Conservation (phyloP, 2,888 invertebrate species). For the Epirrhoe tristata region DNA sequence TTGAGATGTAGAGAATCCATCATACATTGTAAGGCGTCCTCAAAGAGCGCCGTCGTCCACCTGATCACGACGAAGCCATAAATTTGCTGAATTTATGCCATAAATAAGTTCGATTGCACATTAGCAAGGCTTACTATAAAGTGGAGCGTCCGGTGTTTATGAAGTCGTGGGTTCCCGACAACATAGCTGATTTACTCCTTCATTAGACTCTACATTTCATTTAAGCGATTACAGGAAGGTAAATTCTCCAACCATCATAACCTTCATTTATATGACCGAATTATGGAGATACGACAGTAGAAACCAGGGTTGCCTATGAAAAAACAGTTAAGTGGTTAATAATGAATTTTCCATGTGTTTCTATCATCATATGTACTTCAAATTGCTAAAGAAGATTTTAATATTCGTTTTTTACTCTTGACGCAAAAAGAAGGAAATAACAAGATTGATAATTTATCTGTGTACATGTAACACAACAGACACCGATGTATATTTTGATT, state of each 20-base stretch:
- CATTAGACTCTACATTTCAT: background rate
- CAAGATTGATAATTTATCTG: no score
- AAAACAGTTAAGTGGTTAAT: no score
- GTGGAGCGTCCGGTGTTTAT: conserved; percentile 57
- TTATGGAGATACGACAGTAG: no score
- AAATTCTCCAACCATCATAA: background rate
- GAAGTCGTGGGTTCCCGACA: conserved; percentile 30
- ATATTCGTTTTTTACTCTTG: no score
- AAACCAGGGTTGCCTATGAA: no score
- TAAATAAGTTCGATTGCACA: conserved; percentile 59
- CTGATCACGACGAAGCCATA: conserved; percentile 49
- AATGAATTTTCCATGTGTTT: no score
- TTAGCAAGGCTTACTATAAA: conserved; percentile 55
- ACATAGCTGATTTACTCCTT: conserved; percentile 45
- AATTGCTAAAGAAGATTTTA: no score
- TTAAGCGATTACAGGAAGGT: background rate
- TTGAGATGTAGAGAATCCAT: conserved; percentile 14
- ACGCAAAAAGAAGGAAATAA: no score
- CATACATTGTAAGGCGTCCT: conserved; percentile 34
- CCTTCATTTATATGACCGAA: no score
- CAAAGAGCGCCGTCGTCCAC: conserved; percentile 43
- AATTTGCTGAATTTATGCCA: conserved; percentile 51
- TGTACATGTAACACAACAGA: no score
- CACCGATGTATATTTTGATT: no score
- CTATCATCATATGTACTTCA: no score